Base-by-base conservation (phyloP, 2,797 vertebrate species). In the Enoplosus armatus region DNA sequence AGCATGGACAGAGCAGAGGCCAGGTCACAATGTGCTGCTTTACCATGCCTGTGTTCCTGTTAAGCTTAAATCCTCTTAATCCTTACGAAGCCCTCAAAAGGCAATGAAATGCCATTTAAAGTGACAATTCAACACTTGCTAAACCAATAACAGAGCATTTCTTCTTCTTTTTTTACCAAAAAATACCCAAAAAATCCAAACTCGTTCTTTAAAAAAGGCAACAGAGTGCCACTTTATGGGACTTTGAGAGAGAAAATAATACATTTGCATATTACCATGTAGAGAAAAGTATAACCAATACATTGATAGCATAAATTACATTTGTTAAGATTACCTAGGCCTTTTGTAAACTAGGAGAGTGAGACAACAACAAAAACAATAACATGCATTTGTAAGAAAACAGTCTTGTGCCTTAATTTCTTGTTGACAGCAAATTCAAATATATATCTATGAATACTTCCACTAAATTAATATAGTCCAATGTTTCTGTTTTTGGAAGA, bases 71-170 rank as follows among this genome's bases (percentile, higher is more conserved):
- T 88, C 86, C 65, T 85, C 73, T 86, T 89, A 90, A 91, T 91
- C 89, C 87, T 81, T 54, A 87, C 70, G 65, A 89, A 90, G 77
- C 71, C 82, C 80, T 91, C 65, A 63, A 85, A 90, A 88, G 75
- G 88, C 91, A 89, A 91, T 79, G 58, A 82, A 93, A 90, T 51
- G 65, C 82, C 70, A 93, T 90, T 92, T 90, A 86, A 90, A 89
- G 90, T 88, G 80, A 86, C 87, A 90, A 91, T 89, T 88, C 81
- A 82, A 77, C 83, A 91, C 80, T 74, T 84, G 55, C 79, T 74
- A 75, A 87, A 74, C 83, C 80, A 86, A 90, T 87, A 89, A 84
- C 56, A 48, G 48, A 76, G 67, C 47, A 6, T 12, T 60, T 66
- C 10, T 58, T 76, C 15, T 54, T 66, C 33, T 61, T 48, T 45